phyloP scores from a whole-genome alignment of 1,140 invertebrate species.

The Neodiprion virginianus region DNA sequence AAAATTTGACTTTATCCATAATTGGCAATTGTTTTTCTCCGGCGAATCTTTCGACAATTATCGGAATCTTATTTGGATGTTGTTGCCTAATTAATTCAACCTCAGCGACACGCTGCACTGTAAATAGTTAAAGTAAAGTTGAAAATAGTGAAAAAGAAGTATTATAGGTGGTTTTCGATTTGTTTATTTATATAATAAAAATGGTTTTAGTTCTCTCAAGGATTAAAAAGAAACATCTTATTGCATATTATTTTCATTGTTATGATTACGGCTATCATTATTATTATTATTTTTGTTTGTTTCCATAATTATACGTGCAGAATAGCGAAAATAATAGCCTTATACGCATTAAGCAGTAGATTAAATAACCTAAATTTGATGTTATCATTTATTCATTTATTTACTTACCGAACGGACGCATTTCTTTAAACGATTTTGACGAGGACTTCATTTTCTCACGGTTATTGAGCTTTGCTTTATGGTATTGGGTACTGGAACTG shows the following conservation, averaged over 20 bases:
- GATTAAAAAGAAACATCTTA: no score
- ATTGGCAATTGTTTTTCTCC: conserved; percentile 73
- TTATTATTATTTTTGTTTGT: no score
- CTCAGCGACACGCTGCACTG: conserved; percentile 60
- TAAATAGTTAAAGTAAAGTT: neutral
- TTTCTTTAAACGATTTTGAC: conserved; percentile 49
- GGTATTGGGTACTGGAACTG: no score
- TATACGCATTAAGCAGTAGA: neutral
- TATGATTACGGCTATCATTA: no score
- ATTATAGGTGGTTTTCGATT: neutral
- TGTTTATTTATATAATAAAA: no score
- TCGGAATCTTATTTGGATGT: conserved; percentile 67
- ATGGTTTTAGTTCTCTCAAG: no score
- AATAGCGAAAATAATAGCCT: neutral
- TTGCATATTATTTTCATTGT: no score
- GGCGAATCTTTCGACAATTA: conserved; percentile 77
- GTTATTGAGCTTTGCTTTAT: neutral
- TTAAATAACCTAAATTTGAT: neutral
- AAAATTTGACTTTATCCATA: conserved; percentile 78
- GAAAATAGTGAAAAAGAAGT: neutral
- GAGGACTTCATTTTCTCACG: conserved; percentile 41
- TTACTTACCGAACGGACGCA: conserved; percentile 48
- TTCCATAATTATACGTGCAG: no score
- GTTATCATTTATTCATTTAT: neutral
- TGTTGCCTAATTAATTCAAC: conserved; percentile 57